These are phyloP conservation scores for Corella eumyota DNA, from an alignment of 23 tunicate genomes.

Conservation along the genomic window DNA sequence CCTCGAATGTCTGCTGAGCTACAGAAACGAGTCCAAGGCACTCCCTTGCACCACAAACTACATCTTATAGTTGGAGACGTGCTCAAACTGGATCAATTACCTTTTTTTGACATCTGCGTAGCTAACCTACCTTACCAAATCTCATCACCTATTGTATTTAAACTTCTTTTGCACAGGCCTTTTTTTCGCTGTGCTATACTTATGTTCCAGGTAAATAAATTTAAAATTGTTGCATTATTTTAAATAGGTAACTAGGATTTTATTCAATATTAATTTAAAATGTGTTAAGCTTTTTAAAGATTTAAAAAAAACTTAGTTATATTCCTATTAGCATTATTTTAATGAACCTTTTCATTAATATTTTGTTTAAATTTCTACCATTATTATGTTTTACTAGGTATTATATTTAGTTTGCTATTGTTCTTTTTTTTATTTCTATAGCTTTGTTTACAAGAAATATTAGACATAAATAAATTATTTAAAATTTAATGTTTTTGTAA, in stretches of 20 bases:
- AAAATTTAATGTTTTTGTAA: no score
- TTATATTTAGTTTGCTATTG: no score
- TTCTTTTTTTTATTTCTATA: no score
- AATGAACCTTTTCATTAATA: no score
- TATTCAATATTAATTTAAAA: neutral
- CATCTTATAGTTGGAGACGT: conserved; percentile 91
- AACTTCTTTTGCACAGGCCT: conserved; percentile 86
- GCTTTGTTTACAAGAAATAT: no score
- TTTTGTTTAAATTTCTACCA: no score
- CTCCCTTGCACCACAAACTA: conserved; percentile 66
- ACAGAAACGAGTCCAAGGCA: conserved; percentile 88
- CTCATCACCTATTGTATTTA: conserved; percentile 91
- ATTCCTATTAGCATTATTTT: no score
- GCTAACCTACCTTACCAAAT: conserved; percentile 97
- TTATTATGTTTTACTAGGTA: no score
- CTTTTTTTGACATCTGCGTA: conserved; percentile 91
- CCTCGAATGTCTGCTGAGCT: conserved; percentile 95
- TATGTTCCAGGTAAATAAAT: conserved; percentile 65
- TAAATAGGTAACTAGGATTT: neutral
- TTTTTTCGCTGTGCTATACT: conserved; percentile 87
- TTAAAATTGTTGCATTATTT: neutral
- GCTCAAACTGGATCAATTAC: conserved; percentile 63
- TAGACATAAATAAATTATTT: no score
- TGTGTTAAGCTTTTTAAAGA: neutral
- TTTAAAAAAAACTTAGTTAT: neutral